Evolutionary conservation across 2,113 vertebrate species (phyloP).

Genomic region (Gulo gulo): DNA sequence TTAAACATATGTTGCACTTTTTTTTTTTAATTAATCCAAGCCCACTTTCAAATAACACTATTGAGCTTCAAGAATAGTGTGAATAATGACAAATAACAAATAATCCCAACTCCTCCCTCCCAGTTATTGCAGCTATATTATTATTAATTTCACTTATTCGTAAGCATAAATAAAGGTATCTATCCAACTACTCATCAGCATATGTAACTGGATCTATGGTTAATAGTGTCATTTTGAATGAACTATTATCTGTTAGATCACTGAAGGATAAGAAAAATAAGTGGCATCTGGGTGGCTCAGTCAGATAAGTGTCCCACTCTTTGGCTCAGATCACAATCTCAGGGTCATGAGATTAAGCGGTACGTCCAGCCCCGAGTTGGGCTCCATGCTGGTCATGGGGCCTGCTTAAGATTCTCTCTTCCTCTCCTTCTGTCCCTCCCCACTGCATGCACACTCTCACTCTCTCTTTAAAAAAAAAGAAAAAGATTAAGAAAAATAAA

Average conservation of each 20-base stretch:
- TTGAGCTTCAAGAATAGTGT: neutral
- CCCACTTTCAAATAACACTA: neutral
- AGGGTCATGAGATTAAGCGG: too few relatives aligned
- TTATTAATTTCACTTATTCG: neutral
- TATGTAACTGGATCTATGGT: neutral
- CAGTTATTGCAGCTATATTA: too few relatives aligned
- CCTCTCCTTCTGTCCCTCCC: neutral
- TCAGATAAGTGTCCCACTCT: neutral
- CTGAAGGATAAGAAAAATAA: neutral
- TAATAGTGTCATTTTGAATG: neutral
- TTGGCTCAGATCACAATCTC: too few relatives aligned
- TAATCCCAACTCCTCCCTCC: neutral
- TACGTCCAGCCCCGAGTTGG: too few relatives aligned
- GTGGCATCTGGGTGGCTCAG: neutral
- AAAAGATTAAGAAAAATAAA: neutral
- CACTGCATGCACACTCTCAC: neutral
- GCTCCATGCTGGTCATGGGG: too few relatives aligned
- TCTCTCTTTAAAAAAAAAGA: neutral
- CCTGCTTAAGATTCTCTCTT: neutral
- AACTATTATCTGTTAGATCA: neutral
- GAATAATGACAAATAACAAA: neutral
- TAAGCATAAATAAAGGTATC: neutral
- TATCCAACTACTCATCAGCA: neutral
- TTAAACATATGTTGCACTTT: neutral
- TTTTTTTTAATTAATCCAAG: neutral